These are phyloP conservation scores for Rhingia rostrata DNA, from an alignment of 2,888 invertebrate genomes.

Conservation along the genomic window DNA sequence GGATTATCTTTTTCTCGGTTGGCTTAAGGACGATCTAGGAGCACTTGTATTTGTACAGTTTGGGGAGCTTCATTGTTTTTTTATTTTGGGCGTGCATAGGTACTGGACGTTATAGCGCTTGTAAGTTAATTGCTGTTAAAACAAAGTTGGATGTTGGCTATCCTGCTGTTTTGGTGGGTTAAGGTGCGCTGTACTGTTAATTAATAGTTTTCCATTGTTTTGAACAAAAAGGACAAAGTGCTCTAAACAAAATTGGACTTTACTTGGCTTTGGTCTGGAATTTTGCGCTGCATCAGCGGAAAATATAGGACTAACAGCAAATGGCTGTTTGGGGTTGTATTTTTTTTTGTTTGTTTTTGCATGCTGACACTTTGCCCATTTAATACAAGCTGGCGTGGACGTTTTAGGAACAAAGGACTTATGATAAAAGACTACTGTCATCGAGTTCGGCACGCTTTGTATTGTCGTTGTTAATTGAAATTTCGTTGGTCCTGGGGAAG, in stretches of 20 bases:
- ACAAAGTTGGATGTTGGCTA: conserved; percentile 25
- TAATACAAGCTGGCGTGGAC: neutral
- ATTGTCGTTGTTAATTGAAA: no score
- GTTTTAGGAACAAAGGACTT: neutral
- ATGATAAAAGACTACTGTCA: no score
- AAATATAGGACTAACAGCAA: neutral
- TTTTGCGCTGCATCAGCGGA: neutral
- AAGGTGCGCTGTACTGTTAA: conserved; percentile 21
- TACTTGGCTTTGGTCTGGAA: neutral
- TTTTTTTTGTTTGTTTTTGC: no score
- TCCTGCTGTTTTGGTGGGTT: conserved; percentile 21
- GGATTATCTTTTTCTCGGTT: conserved; percentile 22
- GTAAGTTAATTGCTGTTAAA: conserved; percentile 34
- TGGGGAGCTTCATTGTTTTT: conserved; percentile 9
- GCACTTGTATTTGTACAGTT: conserved; percentile 16
- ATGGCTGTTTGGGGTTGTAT: neutral
- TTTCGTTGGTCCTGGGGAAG: no score
- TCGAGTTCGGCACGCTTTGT: no score
- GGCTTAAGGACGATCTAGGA: conserved; percentile 30
- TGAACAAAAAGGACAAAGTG: neutral
- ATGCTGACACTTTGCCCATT: neutral
- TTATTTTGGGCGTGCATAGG: neutral
- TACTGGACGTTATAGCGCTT: conserved; percentile 11
- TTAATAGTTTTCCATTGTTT: conserved; percentile 44
- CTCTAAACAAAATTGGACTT: conserved; percentile 14